Conservation (phyloP, 2,797 vertebrate species). For the Falco naumanni region DNA sequence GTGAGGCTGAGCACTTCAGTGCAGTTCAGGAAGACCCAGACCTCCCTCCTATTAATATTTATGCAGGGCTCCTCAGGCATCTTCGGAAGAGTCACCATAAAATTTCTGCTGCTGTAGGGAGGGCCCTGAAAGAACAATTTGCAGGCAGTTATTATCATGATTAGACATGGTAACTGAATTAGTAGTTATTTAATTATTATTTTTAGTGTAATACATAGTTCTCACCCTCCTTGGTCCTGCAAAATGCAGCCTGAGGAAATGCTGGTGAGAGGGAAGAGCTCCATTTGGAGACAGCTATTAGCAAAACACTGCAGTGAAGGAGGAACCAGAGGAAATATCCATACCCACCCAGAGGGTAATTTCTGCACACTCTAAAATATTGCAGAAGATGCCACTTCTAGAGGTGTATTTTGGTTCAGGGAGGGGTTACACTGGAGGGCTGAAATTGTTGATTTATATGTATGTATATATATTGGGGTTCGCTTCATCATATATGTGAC, state of each 20-base stretch:
- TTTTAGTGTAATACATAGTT: slow-evolving; percentile 33
- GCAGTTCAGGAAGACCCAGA: not conserved
- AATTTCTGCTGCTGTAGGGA: not conserved
- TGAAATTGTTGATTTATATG: not conserved
- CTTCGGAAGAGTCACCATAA: not conserved
- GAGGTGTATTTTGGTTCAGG: not conserved
- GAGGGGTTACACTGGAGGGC: not conserved
- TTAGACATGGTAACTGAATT: slow-evolving; percentile 39
- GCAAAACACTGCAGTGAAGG: not conserved
- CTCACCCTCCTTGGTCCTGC: not conserved
- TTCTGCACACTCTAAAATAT: not conserved
- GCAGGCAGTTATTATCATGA: not conserved
- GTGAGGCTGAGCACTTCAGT: not conserved
- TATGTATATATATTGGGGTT: accelerated
- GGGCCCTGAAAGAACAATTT: slow-evolving; percentile 25
- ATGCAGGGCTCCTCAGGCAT: not conserved
- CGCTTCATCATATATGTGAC: accelerated
- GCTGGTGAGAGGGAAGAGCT: not conserved
- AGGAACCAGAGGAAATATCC: not conserved
- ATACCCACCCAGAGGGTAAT: not conserved
- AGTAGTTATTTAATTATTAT: slow-evolving; percentile 46
- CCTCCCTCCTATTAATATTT: not conserved
- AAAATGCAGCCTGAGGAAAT: slow-evolving; percentile 27
- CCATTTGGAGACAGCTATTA: not conserved
- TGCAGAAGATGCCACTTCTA: not conserved